These are phyloP conservation scores for Triops cancriformis DNA, from an alignment of 1,140 invertebrate species.

Conservation along the genomic window DNA sequence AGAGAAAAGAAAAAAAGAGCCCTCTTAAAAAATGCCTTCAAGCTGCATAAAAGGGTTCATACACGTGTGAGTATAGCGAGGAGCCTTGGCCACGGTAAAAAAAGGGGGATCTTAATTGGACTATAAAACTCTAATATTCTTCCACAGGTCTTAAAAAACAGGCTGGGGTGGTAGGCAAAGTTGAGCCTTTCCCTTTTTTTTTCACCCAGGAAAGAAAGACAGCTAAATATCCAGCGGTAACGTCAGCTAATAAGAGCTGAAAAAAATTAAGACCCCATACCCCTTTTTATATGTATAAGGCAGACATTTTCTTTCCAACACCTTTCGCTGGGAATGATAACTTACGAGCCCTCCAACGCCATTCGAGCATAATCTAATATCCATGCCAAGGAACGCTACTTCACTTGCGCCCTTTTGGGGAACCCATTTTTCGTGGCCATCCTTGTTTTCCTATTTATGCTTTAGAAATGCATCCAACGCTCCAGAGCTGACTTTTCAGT, in stretches of 20 bases:
- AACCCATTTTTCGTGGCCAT: background rate
- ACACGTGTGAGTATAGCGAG: too few relatives aligned
- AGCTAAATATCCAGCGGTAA: conserved; percentile 6
- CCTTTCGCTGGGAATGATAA: background rate
- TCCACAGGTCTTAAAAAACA: background rate
- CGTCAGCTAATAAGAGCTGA: background rate
- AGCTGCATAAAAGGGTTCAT: too few relatives aligned
- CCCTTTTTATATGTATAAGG: background rate
- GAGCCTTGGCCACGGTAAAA: too few relatives aligned
- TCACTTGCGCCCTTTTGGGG: background rate
- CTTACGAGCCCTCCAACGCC: background rate
- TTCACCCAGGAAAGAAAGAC: background rate
- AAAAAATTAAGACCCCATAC: conserved; percentile 4
- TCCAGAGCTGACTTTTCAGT: too few relatives aligned
- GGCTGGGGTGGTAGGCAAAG: background rate
- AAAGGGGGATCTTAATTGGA: background rate
- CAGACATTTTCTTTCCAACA: background rate
- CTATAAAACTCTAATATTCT: background rate
- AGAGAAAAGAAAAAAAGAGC: background rate
- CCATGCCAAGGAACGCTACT: background rate
- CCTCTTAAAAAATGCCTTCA: too few relatives aligned
- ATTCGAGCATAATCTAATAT: conserved; percentile 7
- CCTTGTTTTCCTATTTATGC: too few relatives aligned
- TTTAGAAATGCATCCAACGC: too few relatives aligned
- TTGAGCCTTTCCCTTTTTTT: background rate